Evolutionary conservation across 1,140 invertebrate species (phyloP).

Genomic region (Agrypnia vestita): DNA sequence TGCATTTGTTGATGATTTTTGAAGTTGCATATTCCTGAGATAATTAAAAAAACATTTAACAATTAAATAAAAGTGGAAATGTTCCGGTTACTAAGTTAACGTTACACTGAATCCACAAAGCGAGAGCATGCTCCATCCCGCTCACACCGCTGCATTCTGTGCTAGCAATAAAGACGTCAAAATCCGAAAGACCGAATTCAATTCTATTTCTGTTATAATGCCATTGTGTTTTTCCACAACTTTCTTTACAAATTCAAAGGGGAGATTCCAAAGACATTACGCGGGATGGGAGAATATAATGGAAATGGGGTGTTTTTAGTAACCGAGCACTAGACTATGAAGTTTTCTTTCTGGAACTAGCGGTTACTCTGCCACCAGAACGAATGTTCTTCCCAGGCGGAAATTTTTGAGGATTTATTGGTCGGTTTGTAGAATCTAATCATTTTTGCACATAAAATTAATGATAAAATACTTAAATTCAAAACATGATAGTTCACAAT

Average conservation of each 20-base stretch:
- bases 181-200: conserved; percentile 22
- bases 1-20: too few relatives aligned
- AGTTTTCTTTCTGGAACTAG: neutral
- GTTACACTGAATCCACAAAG: neutral
- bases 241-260: conserved; percentile 23
- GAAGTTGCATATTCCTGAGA: too few relatives aligned
- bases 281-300: conserved; percentile 7
- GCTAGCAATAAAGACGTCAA: conserved; percentile 12
- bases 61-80: too few relatives aligned
- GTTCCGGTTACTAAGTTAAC: neutral
- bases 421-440: neutral
- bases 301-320: neutral
- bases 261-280: conserved; percentile 12
- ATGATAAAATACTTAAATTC: neutral
- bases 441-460: neutral
- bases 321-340: conserved; percentile 11
- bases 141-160: neutral
- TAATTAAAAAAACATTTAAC: too few relatives aligned
- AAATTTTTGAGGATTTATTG: neutral
- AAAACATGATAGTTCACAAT: neutral
- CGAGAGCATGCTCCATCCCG: neutral
- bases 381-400: neutral
- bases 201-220: conserved; percentile 23
- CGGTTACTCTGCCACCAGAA: neutral
- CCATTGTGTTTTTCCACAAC: conserved; percentile 28